A percentile compares a stretch with the other conserved stretches of the same genome.
Evolutionary conservation across 2,113 vertebrate species (phyloP).

Genomic region (Boleophthalmus pectinirostris): DNA sequence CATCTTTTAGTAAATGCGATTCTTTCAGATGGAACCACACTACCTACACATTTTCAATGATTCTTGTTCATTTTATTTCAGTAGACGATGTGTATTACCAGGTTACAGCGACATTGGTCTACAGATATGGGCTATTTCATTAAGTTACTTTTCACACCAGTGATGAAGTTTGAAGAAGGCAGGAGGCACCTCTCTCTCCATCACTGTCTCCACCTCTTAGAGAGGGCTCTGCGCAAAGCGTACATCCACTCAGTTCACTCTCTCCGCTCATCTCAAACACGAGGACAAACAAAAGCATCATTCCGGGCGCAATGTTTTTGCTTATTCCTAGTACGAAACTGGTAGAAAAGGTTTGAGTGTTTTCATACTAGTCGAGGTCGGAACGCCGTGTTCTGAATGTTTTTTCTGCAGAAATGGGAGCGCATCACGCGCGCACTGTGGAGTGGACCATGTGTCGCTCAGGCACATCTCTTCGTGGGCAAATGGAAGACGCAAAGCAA

Average conservation of each 20-base stretch:
- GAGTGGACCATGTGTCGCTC: slow-evolving; percentile 51
- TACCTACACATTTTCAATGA: no score
- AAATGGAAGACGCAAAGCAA: slow-evolving; percentile 13
- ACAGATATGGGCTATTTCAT: background rate
- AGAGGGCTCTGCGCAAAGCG: background rate
- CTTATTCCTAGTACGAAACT: slow-evolving; percentile 15
- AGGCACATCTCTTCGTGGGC: slow-evolving; percentile 17
- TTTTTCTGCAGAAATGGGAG: slow-evolving; percentile 38
- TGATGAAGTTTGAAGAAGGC: background rate
- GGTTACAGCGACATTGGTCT: background rate
- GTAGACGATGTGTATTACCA: background rate
- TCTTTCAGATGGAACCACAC: no score
- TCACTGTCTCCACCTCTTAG: slow-evolving; percentile 2
- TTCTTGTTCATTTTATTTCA: no score
- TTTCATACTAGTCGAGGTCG: slow-evolving; percentile 26
- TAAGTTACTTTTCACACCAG: background rate
- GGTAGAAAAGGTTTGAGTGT: background rate
- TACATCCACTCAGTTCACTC: background rate
- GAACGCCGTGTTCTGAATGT: slow-evolving; percentile 59
- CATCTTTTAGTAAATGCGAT: no score
- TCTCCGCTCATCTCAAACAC: background rate
- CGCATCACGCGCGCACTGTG: slow-evolving; percentile 22
- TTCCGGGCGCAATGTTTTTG: slow-evolving; percentile 20
- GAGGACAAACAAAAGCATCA: background rate
- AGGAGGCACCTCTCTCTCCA: background rate